Conservation (phyloP, 2,888 invertebrate genomes). For the Galerucella nymphaeae region DNA sequence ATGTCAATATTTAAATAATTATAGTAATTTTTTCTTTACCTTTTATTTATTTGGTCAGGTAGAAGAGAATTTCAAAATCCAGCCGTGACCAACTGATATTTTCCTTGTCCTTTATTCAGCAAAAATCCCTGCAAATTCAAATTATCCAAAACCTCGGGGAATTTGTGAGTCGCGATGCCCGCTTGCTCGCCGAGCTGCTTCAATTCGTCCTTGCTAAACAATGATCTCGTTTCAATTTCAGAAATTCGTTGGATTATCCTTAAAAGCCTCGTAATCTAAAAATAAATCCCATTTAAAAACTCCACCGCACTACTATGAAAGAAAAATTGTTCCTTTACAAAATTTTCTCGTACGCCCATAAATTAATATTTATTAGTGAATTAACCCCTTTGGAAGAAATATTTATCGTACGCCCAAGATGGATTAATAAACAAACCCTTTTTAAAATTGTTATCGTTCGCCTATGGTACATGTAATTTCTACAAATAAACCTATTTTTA, state of each 20-base stretch:
- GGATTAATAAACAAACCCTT: too few relatives aligned
- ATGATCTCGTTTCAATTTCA: slow-evolving; percentile 73
- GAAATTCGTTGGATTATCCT: slow-evolving; percentile 75
- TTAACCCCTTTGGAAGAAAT: too few relatives aligned
- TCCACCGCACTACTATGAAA: too few relatives aligned
- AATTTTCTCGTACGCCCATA: too few relatives aligned
- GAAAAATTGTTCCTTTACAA: too few relatives aligned
- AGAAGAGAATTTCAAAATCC: slow-evolving; percentile 10
- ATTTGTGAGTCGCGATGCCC: slow-evolving; percentile 73
- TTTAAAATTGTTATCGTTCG: too few relatives aligned
- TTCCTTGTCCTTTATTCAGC: slow-evolving; percentile 76
- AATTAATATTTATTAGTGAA: too few relatives aligned
- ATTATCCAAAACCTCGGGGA: slow-evolving; percentile 77
- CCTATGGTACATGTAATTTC: too few relatives aligned
- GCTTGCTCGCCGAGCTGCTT: slow-evolving; percentile 76
- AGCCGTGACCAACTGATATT: slow-evolving; percentile 56
- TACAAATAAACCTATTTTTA: too few relatives aligned
- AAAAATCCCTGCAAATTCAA: slow-evolving; percentile 89
- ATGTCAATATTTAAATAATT: slow-evolving; percentile 14
- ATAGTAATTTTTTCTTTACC: not conserved
- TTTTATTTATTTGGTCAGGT: too few relatives aligned
- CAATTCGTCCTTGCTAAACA: slow-evolving; percentile 82
- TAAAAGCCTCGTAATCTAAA: slow-evolving; percentile 79
- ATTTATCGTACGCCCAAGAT: too few relatives aligned
- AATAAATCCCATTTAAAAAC: too few relatives aligned